These are phyloP conservation scores for Euthynnus affinis DNA, from an alignment of 2,797 vertebrate genomes.

Conservation along the genomic window DNA sequence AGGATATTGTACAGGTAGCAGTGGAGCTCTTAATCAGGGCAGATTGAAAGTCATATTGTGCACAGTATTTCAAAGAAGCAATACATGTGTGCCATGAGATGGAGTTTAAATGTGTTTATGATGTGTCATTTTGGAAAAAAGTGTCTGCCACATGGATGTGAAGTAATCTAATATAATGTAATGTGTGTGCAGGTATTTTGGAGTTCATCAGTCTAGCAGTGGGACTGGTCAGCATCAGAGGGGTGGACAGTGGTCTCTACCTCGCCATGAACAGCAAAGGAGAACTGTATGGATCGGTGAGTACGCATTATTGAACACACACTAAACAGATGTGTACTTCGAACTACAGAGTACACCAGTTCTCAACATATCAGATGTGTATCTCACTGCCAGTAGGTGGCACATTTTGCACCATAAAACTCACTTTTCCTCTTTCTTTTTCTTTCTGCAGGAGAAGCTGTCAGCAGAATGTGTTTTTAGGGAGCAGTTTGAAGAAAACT, in stretches of 20 bases:
- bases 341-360: no score
- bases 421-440: constrained; percentile 25
- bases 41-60: background rate
- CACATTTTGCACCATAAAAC: constrained; percentile 38
- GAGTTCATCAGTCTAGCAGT: constrained; percentile 99
- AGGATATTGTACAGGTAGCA: background rate
- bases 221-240: constrained; percentile 98
- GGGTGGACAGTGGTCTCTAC: constrained; percentile 97
- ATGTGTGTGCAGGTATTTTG: constrained; percentile 91
- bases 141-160: constrained; percentile 4
- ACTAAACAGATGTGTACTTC: constrained; percentile 1
- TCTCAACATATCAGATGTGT: constrained; percentile 3
- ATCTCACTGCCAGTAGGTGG: constrained; percentile 39
- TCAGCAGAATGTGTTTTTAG: constrained; percentile 96
- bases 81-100: background rate
- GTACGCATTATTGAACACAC: constrained; percentile 68
- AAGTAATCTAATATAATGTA: constrained; percentile 21
- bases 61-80: background rate
- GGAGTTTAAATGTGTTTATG: background rate
- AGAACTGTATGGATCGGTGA: constrained; percentile 96
- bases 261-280: constrained; percentile 97
- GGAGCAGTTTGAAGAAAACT: constrained; percentile 99
- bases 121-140: background rate
- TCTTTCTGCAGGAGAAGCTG: constrained; percentile 91
- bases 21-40: background rate